Percentiles rank a stretch among this genome's conserved stretches.
These are phyloP conservation scores for Dendroctonus valens DNA, from an alignment of 1,140 invertebrate species.

Conservation along the genomic window DNA sequence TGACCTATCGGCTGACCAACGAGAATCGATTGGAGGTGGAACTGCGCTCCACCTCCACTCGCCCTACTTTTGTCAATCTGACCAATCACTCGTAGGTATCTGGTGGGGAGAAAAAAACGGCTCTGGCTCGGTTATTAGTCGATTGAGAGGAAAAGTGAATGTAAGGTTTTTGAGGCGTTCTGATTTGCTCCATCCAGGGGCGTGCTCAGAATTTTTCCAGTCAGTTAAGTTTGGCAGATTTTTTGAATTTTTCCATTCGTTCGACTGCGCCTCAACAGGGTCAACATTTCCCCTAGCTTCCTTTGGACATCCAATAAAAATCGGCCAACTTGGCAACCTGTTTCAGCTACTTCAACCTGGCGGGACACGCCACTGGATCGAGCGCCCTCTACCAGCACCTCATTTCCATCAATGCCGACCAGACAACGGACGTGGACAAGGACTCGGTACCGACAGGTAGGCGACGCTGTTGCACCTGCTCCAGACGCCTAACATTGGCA, in stretches of 20 bases:
- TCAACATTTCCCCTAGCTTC: too few species aligned
- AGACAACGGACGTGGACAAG: slow-evolving; percentile 71
- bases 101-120: too few species aligned
- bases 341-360: slow-evolving; percentile 82
- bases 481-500: not conserved
- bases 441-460: slow-evolving; percentile 78
- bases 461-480: not conserved
- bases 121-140: too few species aligned
- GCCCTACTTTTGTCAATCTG: slow-evolving; percentile 83
- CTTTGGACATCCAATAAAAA: too few species aligned
- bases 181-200: too few species aligned
- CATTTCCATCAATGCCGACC: slow-evolving; percentile 72
- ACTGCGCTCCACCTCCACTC: slow-evolving; percentile 71
- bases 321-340: not conserved
- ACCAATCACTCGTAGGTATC: slow-evolving; percentile 74
- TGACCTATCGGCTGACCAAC: slow-evolving; percentile 69
- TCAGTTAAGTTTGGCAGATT: too few species aligned
- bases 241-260: too few species aligned
- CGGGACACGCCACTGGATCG: slow-evolving; percentile 66
- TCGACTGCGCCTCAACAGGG: too few species aligned
- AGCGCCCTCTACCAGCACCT: slow-evolving; percentile 70
- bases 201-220: too few species aligned
- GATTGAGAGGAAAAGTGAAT: too few species aligned
- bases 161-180: too few species aligned
- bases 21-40: slow-evolving; percentile 71